A percentile compares a stretch with the other conserved stretches of the same genome.
Conservation (phyloP, 2,888 invertebrate species). For the Plemyria rubiginata region DNA sequence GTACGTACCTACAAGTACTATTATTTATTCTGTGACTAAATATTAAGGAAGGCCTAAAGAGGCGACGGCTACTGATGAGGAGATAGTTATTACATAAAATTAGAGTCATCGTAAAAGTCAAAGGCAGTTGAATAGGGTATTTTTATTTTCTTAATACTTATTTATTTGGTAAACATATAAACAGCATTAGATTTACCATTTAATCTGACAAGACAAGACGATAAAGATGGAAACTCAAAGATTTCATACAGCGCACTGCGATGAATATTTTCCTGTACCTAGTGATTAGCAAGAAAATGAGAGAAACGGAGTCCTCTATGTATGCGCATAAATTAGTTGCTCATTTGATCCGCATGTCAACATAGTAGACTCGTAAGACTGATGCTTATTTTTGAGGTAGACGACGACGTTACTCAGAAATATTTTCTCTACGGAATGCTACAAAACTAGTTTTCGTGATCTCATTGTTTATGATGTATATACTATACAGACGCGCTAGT, state of each 20-base stretch:
- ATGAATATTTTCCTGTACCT: not conserved
- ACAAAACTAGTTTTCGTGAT: constrained; percentile 34
- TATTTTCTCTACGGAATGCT: constrained; percentile 28
- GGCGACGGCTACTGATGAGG: no score
- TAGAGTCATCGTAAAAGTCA: no score
- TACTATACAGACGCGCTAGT: constrained; percentile 5
- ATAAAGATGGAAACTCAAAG: no score
- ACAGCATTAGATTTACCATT: not conserved
- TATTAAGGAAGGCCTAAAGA: no score
- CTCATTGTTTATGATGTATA: constrained; percentile 23
- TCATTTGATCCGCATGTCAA: constrained; percentile 28
- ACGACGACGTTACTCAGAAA: constrained; percentile 21
- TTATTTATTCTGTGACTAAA: no score
- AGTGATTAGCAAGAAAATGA: constrained; percentile 7
- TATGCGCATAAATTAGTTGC: constrained; percentile 38
- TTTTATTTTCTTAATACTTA: no score
- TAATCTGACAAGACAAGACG: not conserved
- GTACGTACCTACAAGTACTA: no score
- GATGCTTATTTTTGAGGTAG: constrained; percentile 31
- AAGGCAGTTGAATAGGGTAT: no score
- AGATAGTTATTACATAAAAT: no score
- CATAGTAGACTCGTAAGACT: constrained; percentile 24
- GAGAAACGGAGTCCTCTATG: constrained; percentile 20
- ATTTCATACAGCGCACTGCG: no score
- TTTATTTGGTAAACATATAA: no score